Conservation (phyloP, 2,888 invertebrate genomes). For the Eupithecia exiguata region DNA sequence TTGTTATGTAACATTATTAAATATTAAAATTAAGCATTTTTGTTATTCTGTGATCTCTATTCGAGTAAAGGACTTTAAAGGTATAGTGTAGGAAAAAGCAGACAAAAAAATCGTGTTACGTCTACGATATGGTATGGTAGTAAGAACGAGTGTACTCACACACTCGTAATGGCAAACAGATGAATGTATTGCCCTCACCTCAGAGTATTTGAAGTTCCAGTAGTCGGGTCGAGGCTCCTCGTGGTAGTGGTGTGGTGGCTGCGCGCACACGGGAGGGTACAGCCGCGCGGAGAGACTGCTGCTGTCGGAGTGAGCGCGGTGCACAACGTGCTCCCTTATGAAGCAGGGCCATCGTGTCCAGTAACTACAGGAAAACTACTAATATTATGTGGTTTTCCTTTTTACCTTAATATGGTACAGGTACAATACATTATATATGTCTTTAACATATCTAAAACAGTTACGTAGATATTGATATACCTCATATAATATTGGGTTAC, state of each 20-base stretch:
- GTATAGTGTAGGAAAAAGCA: too few relatives aligned
- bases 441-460: too few relatives aligned
- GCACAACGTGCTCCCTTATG: neutral
- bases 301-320: neutral
- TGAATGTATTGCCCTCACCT: neutral
- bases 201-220: neutral
- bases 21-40: too few relatives aligned
- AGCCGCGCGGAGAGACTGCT: neutral
- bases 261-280: neutral
- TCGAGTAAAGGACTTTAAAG: too few relatives aligned
- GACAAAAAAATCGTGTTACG: too few relatives aligned
- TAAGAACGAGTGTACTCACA: neutral
- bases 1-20: too few relatives aligned
- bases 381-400: too few relatives aligned
- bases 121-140: neutral
- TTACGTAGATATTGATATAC: too few relatives aligned
- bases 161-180: neutral
- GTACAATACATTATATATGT: too few relatives aligned
- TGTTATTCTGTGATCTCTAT: too few relatives aligned
- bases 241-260: neutral
- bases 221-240: neutral
- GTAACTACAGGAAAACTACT: neutral
- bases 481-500: too few relatives aligned
- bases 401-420: too few relatives aligned
- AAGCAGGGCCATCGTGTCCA: neutral